Conservation (phyloP, 2,888 invertebrate genomes). For the Torymus tubicola region DNA sequence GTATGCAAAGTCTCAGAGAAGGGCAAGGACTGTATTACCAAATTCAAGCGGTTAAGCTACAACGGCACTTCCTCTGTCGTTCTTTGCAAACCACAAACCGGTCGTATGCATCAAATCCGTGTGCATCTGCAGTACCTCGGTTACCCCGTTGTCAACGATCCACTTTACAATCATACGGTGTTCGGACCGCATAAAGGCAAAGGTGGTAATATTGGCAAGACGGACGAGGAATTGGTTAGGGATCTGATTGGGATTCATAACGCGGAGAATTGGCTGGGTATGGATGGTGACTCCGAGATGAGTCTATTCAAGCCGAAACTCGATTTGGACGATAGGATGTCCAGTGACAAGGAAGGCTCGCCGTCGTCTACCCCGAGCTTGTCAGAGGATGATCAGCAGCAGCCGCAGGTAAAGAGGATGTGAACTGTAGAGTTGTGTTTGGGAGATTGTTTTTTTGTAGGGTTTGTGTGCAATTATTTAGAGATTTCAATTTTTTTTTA, state of each 20-base stretch:
- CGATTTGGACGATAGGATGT: constrained; percentile 82
- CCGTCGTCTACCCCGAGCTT: constrained; percentile 78
- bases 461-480: too few species aligned
- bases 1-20: constrained; percentile 95
- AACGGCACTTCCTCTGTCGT: constrained; percentile 95
- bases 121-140: constrained; percentile 99
- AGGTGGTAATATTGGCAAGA: constrained; percentile 78
- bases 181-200: constrained; percentile 90
- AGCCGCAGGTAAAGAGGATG: constrained; percentile 63
- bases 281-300: constrained; percentile 91
- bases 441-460: too few species aligned
- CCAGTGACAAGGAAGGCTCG: constrained; percentile 80
- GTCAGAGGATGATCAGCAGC: constrained; percentile 74
- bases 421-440: too few species aligned
- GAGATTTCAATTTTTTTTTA: too few species aligned
- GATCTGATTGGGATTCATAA: constrained; percentile 95
- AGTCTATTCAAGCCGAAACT: constrained; percentile 87
- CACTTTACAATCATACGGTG: constrained; percentile 95
- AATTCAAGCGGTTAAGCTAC: constrained; percentile 92
- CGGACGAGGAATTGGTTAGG: constrained; percentile 91
- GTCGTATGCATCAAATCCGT: constrained; percentile 98
- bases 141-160: constrained; percentile 98
- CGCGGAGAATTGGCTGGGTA: constrained; percentile 95
- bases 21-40: constrained; percentile 95
- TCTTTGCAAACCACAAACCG: constrained; percentile 95